phyloP scores from a whole-genome alignment of 64 coral and sea anemone genomes.

The Montipora sp. region DNA sequence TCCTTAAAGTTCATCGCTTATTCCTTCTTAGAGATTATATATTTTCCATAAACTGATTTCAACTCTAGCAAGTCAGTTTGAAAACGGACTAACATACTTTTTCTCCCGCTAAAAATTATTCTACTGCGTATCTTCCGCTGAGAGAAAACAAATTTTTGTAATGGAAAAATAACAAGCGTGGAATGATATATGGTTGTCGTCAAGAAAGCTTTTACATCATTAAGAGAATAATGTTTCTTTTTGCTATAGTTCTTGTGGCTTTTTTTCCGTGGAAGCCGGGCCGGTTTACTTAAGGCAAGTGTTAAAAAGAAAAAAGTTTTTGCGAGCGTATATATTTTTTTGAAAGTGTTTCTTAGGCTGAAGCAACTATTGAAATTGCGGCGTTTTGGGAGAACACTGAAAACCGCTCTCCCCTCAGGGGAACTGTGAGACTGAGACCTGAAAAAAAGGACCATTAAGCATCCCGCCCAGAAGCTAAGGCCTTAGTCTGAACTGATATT shows the following conservation, averaged over 20 bases:
- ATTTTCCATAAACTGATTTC: too few relatives aligned
- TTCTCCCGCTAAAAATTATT: background rate
- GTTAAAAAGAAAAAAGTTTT: background rate
- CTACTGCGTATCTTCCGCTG: background rate
- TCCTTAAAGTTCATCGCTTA: background rate
- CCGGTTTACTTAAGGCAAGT: background rate
- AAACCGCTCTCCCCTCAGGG: too few relatives aligned
- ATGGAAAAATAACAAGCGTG: background rate
- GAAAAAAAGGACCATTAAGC: background rate
- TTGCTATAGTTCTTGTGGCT: background rate
- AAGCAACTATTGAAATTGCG: too few relatives aligned
- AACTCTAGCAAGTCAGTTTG: too few relatives aligned
- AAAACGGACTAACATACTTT: too few relatives aligned
- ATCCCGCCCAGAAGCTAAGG: background rate
- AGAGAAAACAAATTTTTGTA: background rate
- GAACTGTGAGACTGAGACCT: too few relatives aligned
- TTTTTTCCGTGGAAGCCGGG: background rate
- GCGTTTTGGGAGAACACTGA: too few relatives aligned
- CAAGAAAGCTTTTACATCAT: slow-evolving; percentile 34
- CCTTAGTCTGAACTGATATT: background rate
- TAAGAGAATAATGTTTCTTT: slow-evolving; percentile 14
- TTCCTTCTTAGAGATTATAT: background rate
- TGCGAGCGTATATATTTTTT: background rate
- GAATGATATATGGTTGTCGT: background rate
- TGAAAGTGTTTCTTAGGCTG: background rate